Base-by-base conservation (phyloP, 2,888 invertebrate genomes). In the Phragmatobia fuliginosa region DNA sequence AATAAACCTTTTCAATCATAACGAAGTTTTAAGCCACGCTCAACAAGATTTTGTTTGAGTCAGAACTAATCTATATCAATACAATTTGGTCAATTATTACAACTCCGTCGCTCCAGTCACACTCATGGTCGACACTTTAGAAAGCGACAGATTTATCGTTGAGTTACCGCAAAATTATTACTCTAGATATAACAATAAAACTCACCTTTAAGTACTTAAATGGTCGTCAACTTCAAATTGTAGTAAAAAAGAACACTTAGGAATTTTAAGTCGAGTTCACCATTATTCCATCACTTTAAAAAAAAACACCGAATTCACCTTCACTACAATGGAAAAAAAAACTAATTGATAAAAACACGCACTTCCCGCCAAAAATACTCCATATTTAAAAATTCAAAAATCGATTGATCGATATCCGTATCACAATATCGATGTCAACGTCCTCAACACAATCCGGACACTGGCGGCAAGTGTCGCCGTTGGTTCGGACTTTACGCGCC, bases 81-180 rank as follows among this genome's bases (percentile, higher is more conserved):
- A 82, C 85, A 86, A 85, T 85, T 80, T 56, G 68, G 31, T 76
- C 78, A 75, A 77, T 85, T n/a, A n/a, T n/a, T 89, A 88, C 87
- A 88, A 85, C 81, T 80, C 85, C 77, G 82, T 91, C 91, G 91
- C 92, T 91, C 86, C 85, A 83, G 88, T 88, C 90, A 90, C 92
- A 94, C 93, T 94, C 94, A 94, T 91, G 94, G 94, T 87, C 94
- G 91, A 84, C 80, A 85, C 90, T 92, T 92, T 94, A 94, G 94
- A 94, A 94, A 94, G 94, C 93, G 91, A 89, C 89, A 87, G 82
- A 89, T 88, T 90, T 90, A 90, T 89, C 88, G 91, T 91, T 91
- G 90, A 87, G 86, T 89, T 85, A 88, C 85, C 70, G 84, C 81
- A 83, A 84, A 86, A 86, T 78, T 82, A 83, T 84, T 85, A 77